Percentiles rank a stretch among this genome's conserved stretches.
These are phyloP conservation scores for Pomatostomus ruficeps DNA, from an alignment of 2,113 vertebrate species.

Conservation along the genomic window DNA sequence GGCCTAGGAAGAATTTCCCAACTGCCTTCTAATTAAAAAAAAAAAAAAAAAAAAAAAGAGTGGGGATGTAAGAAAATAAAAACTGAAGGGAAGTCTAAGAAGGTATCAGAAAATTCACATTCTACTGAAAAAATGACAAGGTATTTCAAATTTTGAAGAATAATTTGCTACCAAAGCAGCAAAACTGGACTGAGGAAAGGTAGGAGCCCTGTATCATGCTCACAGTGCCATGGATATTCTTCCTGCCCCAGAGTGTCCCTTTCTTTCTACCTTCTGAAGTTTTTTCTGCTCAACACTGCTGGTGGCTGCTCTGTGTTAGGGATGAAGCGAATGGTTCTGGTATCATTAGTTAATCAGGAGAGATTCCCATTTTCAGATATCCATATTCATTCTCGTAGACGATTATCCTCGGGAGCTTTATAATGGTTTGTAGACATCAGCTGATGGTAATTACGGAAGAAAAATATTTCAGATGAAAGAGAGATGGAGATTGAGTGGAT, in stretches of 20 bases:
- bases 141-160: neutral
- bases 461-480: constrained; percentile 22
- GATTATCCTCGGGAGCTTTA: neutral
- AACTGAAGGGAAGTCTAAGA: neutral
- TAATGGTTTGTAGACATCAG: neutral
- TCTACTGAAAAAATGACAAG: neutral
- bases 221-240: neutral
- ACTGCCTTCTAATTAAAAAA: neutral
- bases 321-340: neutral
- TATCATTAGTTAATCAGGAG: neutral
- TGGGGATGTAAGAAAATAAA: neutral
- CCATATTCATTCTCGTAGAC: neutral
- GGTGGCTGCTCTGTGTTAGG: neutral
- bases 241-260: neutral
- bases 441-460: neutral
- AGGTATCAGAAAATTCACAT: neutral
- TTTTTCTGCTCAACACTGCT: neutral
- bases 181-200: neutral
- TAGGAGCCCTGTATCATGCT: neutral
- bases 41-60: too few species aligned
- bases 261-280: neutral
- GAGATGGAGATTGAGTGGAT: neutral
- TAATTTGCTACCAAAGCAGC: neutral
- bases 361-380: neutral
- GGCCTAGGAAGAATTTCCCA: neutral